Evolutionary conservation across 2,888 invertebrate genomes (phyloP).

Genomic region (Pristionchus arcanus): DNA sequence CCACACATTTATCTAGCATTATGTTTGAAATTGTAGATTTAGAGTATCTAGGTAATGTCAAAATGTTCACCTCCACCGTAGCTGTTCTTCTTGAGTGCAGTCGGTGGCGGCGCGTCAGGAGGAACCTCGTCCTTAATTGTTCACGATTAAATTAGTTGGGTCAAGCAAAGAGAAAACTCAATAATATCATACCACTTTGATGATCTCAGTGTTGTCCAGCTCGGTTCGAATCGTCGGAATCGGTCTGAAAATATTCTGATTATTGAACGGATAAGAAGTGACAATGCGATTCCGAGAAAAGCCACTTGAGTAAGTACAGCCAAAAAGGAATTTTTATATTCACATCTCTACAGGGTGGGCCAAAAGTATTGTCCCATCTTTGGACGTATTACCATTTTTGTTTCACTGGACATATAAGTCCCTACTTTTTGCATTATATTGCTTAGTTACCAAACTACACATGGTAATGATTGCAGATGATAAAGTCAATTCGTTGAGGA

Average conservation of each 20-base stretch:
- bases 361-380: too few species aligned
- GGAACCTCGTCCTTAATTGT: slow-evolving; percentile 59
- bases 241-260: slow-evolving; percentile 9
- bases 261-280: background rate
- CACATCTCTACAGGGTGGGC: too few species aligned
- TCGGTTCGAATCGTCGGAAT: slow-evolving; percentile 64
- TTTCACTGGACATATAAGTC: too few species aligned
- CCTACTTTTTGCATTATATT: too few species aligned
- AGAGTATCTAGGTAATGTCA: too few species aligned
- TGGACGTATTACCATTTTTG: too few species aligned
- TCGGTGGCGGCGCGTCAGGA: slow-evolving; percentile 70
- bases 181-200: background rate
- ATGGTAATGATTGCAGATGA: too few species aligned
- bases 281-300: background rate
- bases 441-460: too few species aligned
- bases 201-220: slow-evolving; percentile 5
- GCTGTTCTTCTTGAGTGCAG: slow-evolving; percentile 65
- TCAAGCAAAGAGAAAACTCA: background rate
- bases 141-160: background rate
- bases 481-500: too few species aligned
- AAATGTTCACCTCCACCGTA: slow-evolving; percentile 66
- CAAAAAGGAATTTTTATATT: background rate
- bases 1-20: too few species aligned
- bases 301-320: background rate
- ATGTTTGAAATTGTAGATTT: too few species aligned